Percentiles rank a stretch among this genome's conserved stretches.
Evolutionary conservation across 1,140 invertebrate genomes (phyloP).

Genomic region (Scaptodrosophila lebanonensis): DNA sequence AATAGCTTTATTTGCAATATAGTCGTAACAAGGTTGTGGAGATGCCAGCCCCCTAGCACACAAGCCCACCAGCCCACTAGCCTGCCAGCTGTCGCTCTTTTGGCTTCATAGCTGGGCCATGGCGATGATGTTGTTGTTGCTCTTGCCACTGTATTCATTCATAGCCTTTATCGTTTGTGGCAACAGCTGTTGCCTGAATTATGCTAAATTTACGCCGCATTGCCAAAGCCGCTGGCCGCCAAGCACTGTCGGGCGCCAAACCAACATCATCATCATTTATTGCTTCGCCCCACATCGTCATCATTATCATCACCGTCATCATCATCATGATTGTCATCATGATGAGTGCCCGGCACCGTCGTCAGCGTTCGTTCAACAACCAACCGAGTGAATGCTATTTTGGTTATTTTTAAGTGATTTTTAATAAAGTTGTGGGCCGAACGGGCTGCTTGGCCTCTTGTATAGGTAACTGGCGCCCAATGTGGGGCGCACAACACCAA

Average conservation of each 20-base stretch:
- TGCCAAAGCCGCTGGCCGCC: conserved; percentile 19
- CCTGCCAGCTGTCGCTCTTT: conserved; percentile 13
- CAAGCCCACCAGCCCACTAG: no score
- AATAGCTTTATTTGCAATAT: conserved; percentile 55
- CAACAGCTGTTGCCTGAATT: conserved; percentile 74
- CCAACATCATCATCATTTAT: conserved; percentile 40
- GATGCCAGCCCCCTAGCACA: no score
- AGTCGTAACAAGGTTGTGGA: background rate
- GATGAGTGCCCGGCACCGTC: conserved; percentile 27
- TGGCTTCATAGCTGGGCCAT: conserved; percentile 18
- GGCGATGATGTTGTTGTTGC: conserved; percentile 14
- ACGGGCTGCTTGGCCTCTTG: no score
- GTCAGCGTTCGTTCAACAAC: conserved; percentile 17
- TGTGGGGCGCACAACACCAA: conserved; percentile 26
- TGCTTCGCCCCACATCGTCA: conserved; percentile 3
- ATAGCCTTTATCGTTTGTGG: conserved; percentile 73
- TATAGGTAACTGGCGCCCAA: no score
- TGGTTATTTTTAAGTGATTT: conserved; percentile 73
- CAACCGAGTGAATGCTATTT: conserved; percentile 37
- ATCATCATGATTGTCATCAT: conserved; percentile 33
- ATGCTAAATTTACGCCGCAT: conserved; percentile 69
- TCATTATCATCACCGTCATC: conserved; percentile 31
- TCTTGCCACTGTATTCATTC: conserved; percentile 49
- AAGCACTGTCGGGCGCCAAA: conserved; percentile 23
- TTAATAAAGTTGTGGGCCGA: conserved; percentile 74